Percentiles rank a stretch among this genome's conserved stretches.
Evolutionary conservation across 2,888 invertebrate species (phyloP).

Genomic region (Melieria crassipennis): DNA sequence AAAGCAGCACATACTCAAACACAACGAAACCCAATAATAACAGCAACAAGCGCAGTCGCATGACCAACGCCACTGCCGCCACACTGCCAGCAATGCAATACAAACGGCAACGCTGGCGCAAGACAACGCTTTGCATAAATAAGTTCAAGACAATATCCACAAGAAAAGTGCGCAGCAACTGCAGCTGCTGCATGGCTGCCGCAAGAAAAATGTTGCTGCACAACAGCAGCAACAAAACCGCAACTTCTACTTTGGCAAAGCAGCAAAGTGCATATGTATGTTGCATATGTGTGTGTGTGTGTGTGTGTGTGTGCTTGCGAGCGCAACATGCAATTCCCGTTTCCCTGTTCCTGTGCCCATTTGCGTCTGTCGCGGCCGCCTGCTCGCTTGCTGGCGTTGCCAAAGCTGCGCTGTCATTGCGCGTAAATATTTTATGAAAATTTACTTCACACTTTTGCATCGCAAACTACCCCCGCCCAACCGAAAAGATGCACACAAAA

Average conservation of each 20-base stretch:
- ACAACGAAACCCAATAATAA: no score
- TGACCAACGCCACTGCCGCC: no score
- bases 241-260: background rate
- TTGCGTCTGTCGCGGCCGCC: background rate
- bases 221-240: background rate
- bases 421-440: conserved; percentile 28
- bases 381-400: background rate
- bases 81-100: no score
- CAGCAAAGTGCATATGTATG: background rate
- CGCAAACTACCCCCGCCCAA: background rate
- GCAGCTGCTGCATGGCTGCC: background rate
- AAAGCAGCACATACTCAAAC: no score
- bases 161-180: conserved; percentile 28
- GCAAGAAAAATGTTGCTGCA: background rate
- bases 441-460: conserved; percentile 24
- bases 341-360: background rate
- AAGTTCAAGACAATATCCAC: conserved; percentile 44
- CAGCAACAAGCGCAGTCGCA: no score
- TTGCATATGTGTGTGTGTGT: background rate
- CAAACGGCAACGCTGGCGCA: conserved; percentile 11
- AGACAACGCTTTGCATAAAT: conserved; percentile 48
- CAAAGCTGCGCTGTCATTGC: conserved; percentile 13
- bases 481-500: background rate
- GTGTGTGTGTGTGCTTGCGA: background rate
- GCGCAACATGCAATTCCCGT: background rate